A percentile compares a stretch with the other conserved stretches of the same genome.
Evolutionary conservation across 2,797 vertebrate genomes (phyloP).

Genomic region (Onychomys leucogaster): DNA sequence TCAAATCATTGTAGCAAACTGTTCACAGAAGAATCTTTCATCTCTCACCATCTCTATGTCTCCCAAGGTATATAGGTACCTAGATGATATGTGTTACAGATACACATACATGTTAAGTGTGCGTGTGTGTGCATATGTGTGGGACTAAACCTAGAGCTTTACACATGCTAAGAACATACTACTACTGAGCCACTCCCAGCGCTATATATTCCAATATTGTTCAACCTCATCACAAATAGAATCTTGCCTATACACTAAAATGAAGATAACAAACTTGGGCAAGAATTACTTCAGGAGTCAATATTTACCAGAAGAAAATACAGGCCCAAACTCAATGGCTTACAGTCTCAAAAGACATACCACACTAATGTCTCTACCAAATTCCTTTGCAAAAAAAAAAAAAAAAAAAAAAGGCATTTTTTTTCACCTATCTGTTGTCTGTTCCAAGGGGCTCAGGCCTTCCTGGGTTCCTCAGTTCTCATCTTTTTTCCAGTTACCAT

Average conservation of each 20-base stretch:
- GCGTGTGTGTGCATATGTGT: background rate
- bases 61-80: background rate
- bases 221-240: background rate
- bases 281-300: background rate
- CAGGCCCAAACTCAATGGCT: background rate
- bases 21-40: background rate
- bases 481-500: background rate
- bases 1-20: background rate
- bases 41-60: background rate
- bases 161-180: background rate
- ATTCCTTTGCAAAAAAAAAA: background rate
- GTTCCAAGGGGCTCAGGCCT: background rate
- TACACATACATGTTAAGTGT: background rate
- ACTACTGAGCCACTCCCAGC: background rate
- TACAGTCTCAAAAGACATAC: background rate
- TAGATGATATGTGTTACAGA: too few relatives aligned
- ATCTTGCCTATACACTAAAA: background rate
- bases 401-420: background rate
- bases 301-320: background rate
- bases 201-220: background rate
- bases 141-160: background rate
- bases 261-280: background rate
- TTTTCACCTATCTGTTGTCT: background rate
- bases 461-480: background rate
- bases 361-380: background rate